These are phyloP conservation scores for Andricus curvator DNA, from an alignment of 2,888 invertebrate species.

Conservation along the genomic window DNA sequence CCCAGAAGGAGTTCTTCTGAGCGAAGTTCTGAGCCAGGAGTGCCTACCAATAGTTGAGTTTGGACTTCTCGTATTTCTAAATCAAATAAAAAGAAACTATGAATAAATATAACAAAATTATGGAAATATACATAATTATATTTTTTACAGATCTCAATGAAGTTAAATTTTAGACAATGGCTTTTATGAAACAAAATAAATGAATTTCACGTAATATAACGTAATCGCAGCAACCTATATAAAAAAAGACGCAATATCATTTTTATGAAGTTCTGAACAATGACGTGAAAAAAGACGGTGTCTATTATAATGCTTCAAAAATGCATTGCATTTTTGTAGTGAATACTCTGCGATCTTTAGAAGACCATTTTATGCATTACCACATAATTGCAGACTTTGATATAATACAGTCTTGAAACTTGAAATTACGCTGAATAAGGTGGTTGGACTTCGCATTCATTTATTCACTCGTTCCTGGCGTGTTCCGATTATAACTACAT, in stretches of 20 bases:
- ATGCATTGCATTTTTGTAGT: conserved; percentile 25
- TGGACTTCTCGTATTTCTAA: conserved; percentile 81
- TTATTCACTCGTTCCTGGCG: conserved; percentile 17
- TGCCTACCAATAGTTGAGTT: conserved; percentile 86
- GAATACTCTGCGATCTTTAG: conserved; percentile 6
- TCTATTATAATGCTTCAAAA: not conserved
- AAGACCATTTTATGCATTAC: conserved; percentile 17
- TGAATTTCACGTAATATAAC: not conserved
- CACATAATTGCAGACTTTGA: conserved; percentile 22
- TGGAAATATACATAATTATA: not conserved
- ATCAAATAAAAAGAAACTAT: conserved; percentile 45
- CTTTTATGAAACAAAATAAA: not conserved
- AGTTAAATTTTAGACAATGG: not conserved
- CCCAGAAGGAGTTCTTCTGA: conserved; percentile 90
- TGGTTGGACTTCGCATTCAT: conserved; percentile 16
- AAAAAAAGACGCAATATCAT: conserved; percentile 18
- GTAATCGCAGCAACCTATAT: not conserved
- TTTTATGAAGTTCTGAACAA: conserved; percentile 32
- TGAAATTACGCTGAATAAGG: conserved; percentile 33
- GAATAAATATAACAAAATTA: conserved; percentile 39
- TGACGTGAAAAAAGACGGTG: conserved; percentile 1
- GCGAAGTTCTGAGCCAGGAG: conserved; percentile 91
- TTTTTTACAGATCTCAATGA: not conserved
- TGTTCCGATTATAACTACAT: conserved; percentile 22
- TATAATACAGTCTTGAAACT: conserved; percentile 23